Base-by-base conservation (phyloP, 1,140 invertebrate genomes). In the Panulirus ornatus region DNA sequence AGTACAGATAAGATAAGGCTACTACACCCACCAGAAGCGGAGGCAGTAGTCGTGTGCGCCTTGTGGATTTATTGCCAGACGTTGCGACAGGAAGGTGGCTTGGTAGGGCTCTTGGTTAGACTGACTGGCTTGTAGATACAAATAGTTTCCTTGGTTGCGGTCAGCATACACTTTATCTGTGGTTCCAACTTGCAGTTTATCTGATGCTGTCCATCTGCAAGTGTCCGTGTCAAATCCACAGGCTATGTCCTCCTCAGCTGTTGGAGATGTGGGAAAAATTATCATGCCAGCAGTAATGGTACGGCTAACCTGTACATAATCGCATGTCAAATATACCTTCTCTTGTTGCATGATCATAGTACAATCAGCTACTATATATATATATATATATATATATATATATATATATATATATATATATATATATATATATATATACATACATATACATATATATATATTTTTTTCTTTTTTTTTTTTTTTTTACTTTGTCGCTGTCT, bases 11-110 rank as follows among this genome's bases (percentile, higher is more conserved):
- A 40, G 2, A 75, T 14, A 54, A 58, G 38, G 9, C 58, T 2
- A n/a, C 22, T 22, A 58, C 2, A 58, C 70, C 75, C 9, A 85
- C 83, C 83, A 85, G 83, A 85, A 85, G 16, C 47, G 83, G 66
- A 73, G 75, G 30, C 83, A 85, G 36, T 85, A 85, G 6, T 85
- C 44, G 40, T 85, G 83, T 44, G 66, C 34, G 34, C n/a, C 42
- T 8, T 11, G 6, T 51, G 83, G 83, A 36, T 75, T 51, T 14
- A 75, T 70, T 47, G 70, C 83, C 11, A 85, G 44, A 38, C 44
- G 83, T 16, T 40, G 34, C 22, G 66, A 51, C 36, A 19, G 27
- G 3, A 51, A 11, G 44, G 16, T 1, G 1, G 8, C 27, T 22
- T 16, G 14, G 9, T 19, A 6, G n/a, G 30, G 47, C 1, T 8